Conservation (phyloP, 2,797 vertebrate species). For the Phrynocephalus guinanensis region DNA sequence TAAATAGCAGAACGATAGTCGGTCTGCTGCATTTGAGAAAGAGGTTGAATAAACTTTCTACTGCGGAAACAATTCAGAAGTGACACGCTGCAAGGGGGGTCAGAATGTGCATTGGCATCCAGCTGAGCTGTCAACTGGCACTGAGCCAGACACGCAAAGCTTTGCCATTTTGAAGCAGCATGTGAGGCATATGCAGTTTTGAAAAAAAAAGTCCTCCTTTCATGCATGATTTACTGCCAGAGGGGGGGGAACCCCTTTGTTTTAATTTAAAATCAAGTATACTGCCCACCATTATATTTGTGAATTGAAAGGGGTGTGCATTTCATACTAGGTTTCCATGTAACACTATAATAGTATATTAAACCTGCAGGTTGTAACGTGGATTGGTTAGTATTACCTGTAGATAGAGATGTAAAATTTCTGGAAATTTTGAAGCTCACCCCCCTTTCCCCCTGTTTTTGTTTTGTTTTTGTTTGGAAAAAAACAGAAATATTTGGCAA, state of each 20-base stretch:
- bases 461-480: too few relatives aligned
- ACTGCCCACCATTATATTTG: conserved; percentile 53
- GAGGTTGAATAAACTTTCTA: conserved; percentile 97
- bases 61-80: conserved; percentile 91
- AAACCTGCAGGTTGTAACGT: background rate
- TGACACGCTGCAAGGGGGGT: conserved; percentile 88
- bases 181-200: conserved; percentile 86
- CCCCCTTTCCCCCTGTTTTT: too few relatives aligned
- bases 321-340: background rate
- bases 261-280: conserved; percentile 61
- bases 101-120: conserved; percentile 90
- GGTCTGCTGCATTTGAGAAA: conserved; percentile 86
- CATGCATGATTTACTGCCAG: conserved; percentile 82
- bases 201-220: conserved; percentile 78
- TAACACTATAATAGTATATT: background rate
- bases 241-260: conserved; percentile 68
- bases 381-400: background rate
- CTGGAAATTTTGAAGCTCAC: too few relatives aligned
- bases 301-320: background rate
- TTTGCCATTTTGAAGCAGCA: conserved; percentile 78
- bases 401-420: background rate
- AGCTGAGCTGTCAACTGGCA: conserved; percentile 95
- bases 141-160: conserved; percentile 91
- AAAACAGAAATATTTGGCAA: too few relatives aligned
- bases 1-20: conserved; percentile 87